Conservation (phyloP, 1,140 invertebrate species). For the Drosophila equinoxialis region DNA sequence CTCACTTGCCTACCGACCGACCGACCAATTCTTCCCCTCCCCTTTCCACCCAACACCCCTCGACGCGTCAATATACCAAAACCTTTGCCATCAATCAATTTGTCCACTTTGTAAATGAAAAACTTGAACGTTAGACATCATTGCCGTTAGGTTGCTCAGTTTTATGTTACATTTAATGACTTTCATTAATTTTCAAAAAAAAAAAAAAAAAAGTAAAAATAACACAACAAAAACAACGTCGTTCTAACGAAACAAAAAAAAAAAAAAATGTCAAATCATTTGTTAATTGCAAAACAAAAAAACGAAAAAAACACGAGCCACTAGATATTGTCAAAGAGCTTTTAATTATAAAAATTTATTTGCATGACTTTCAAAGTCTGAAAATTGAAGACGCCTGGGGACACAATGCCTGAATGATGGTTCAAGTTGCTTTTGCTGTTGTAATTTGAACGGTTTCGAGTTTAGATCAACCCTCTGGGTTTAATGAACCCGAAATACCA, state of each 20-base stretch:
- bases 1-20: constrained; percentile 29
- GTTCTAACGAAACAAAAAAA: constrained; percentile 34
- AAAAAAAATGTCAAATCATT: constrained; percentile 56
- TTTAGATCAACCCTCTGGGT: constrained; percentile 18
- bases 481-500: constrained; percentile 52
- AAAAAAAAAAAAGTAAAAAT: background rate
- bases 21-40: background rate
- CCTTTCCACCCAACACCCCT: background rate
- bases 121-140: constrained; percentile 34
- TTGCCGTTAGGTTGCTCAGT: constrained; percentile 44
- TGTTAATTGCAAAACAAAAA: constrained; percentile 42
- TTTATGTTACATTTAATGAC: constrained; percentile 57
- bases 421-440: constrained; percentile 8
- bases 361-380: constrained; percentile 47
- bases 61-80: constrained; percentile 4
- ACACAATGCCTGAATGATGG: background rate
- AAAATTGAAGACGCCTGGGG: constrained; percentile 30
- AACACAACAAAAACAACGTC: background rate
- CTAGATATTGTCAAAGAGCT: constrained; percentile 49
- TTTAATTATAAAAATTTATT: constrained; percentile 64
- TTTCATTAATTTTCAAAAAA: constrained; percentile 51
- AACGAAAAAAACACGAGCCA: constrained; percentile 25
- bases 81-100: constrained; percentile 53
- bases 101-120: constrained; percentile 58
- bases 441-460: constrained; percentile 46